Conservation (phyloP, 2,888 invertebrate species). For the Junonia oenone region DNA sequence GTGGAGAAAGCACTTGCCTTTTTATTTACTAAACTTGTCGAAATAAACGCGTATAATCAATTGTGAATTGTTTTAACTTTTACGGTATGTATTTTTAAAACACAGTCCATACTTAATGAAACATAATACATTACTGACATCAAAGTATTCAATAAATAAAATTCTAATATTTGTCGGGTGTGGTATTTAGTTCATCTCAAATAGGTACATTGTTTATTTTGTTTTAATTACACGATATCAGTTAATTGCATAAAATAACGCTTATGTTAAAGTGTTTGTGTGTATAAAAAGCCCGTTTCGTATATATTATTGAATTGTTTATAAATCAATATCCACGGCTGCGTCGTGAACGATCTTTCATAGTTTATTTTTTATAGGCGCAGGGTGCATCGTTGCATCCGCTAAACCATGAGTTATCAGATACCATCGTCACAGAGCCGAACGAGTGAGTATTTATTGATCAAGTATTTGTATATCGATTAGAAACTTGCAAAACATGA, state of each 20-base stretch:
- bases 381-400: slow-evolving; percentile 81
- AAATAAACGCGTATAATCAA: slow-evolving; percentile 39
- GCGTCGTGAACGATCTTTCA: slow-evolving; percentile 43
- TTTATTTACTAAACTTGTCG: slow-evolving; percentile 37
- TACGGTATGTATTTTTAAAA: slow-evolving; percentile 48
- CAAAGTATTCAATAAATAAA: slow-evolving; percentile 30
- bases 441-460: slow-evolving; percentile 83
- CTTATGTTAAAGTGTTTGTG: slow-evolving; percentile 40
- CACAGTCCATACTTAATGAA: neutral
- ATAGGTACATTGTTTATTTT: slow-evolving; percentile 63
- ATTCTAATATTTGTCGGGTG: slow-evolving; percentile 55
- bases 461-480: slow-evolving; percentile 1
- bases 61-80: slow-evolving; percentile 43
- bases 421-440: slow-evolving; percentile 89
- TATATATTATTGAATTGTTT: slow-evolving; percentile 28
- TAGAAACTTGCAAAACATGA: slow-evolving; percentile 14
- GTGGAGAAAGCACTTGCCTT: slow-evolving; percentile 46
- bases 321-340: slow-evolving; percentile 48
- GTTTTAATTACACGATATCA: slow-evolving; percentile 46
- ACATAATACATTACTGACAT: neutral
- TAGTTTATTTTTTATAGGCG: slow-evolving; percentile 73
- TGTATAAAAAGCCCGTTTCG: slow-evolving; percentile 27
- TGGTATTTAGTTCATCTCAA: slow-evolving; percentile 65
- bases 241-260: slow-evolving; percentile 40
- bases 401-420: slow-evolving; percentile 90